Evolutionary conservation across 2,797 vertebrate genomes (phyloP).

Genomic region (Acrocephalus scirpaceus): DNA sequence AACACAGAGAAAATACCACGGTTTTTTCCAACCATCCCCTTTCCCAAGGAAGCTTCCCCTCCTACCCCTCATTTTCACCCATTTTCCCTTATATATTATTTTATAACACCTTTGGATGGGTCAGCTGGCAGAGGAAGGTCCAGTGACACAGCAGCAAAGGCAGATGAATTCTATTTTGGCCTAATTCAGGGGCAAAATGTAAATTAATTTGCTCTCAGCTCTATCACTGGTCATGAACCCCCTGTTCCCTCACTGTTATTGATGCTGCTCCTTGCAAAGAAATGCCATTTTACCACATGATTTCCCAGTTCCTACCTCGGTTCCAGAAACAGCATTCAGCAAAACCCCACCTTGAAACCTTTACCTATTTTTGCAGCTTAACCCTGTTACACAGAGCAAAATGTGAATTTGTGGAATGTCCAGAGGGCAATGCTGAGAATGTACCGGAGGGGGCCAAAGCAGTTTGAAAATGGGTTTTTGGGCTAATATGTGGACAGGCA

Average conservation of each 20-base stretch:
- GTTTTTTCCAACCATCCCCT: background rate
- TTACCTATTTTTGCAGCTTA: background rate
- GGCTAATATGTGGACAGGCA: background rate
- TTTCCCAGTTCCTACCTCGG: background rate
- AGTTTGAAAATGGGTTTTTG: background rate
- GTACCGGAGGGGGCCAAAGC: background rate
- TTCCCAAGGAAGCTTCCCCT: background rate
- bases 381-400: background rate
- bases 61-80: background rate
- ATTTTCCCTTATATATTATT: background rate
- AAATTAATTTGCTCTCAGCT: background rate
- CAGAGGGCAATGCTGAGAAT: background rate
- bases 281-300: background rate
- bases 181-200: background rate
- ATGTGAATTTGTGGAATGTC: background rate
- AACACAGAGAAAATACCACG: background rate
- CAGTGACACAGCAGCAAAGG: background rate
- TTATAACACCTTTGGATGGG: background rate
- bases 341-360: background rate
- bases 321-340: background rate
- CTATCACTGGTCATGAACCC: background rate
- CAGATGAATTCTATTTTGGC: background rate
- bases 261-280: background rate
- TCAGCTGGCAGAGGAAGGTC: background rate
- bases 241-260: background rate